Percentiles rank a stretch among this genome's conserved stretches.
Conservation (phyloP, 1,140 invertebrate genomes). For the Lepidotrigona ventralis region DNA sequence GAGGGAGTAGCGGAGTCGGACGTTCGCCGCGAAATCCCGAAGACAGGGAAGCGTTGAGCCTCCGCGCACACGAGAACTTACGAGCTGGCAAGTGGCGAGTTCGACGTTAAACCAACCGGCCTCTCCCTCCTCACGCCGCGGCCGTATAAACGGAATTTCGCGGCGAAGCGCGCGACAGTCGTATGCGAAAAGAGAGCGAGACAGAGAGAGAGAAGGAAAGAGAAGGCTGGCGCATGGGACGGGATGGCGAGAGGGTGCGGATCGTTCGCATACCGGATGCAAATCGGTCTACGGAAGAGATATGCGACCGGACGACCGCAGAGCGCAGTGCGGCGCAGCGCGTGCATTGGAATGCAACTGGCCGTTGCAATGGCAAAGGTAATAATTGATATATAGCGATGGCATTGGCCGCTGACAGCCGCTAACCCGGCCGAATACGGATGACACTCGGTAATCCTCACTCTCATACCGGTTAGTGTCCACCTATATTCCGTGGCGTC, state of each 20-base stretch:
- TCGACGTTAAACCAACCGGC: conserved; percentile 38
- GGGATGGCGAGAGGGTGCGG: neutral
- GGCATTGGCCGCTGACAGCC: conserved; percentile 76
- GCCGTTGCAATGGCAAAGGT: conserved; percentile 60
- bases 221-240: neutral
- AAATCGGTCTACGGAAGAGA: conserved; percentile 66
- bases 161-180: neutral
- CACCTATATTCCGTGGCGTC: conserved; percentile 68
- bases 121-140: no score
- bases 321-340: conserved; percentile 17
- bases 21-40: conserved; percentile 32
- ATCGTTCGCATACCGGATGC: conserved; percentile 53
- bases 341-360: conserved; percentile 54
- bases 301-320: conserved; percentile 45
- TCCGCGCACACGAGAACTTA: conserved; percentile 53
- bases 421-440: conserved; percentile 78
- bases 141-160: conserved; percentile 38
- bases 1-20: neutral
- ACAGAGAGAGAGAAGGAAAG: neutral
- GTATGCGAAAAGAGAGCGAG: neutral
- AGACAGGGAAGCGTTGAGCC: conserved; percentile 37
- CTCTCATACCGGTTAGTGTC: conserved; percentile 74
- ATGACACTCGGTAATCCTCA: conserved; percentile 78
- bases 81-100: conserved; percentile 42
- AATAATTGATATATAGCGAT: conserved; percentile 78